Conservation (phyloP, 1,140 invertebrate species). For the Neelides sp. region DNA sequence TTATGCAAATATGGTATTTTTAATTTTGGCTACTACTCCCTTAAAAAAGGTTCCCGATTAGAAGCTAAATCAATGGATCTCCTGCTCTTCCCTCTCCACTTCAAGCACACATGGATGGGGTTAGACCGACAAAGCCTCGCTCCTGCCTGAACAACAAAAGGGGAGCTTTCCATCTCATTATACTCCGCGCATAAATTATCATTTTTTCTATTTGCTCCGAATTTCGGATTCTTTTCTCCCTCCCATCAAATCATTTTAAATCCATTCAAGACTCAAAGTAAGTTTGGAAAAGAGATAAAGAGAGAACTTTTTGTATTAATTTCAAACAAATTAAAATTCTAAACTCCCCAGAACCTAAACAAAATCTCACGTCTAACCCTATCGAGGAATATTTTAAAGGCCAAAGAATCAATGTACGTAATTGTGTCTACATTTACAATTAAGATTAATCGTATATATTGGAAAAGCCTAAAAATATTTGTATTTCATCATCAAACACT, state of each 20-base stretch:
- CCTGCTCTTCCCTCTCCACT: background rate
- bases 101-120: background rate
- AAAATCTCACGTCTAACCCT: too few relatives aligned
- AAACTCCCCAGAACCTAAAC: too few relatives aligned
- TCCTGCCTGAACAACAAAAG: conserved; percentile 9
- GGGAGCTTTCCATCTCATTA: conserved; percentile 25
- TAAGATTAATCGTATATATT: too few relatives aligned
- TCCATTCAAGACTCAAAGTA: too few relatives aligned
- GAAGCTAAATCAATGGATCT: conserved; percentile 16
- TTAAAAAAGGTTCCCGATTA: conserved; percentile 12
- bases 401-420: too few relatives aligned
- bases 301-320: too few relatives aligned
- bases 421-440: too few relatives aligned
- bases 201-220: conserved; percentile 15
- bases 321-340: too few relatives aligned
- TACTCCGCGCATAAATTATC: conserved; percentile 25
- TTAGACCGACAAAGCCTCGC: too few relatives aligned
- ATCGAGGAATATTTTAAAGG: too few relatives aligned
- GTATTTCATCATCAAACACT: too few relatives aligned
- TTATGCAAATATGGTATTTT: conserved; percentile 18
- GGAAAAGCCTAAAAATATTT: too few relatives aligned
- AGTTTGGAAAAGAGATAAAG: background rate
- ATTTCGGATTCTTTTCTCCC: background rate
- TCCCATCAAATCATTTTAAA: background rate
- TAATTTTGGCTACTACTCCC: conserved; percentile 16